A percentile compares a stretch with the other conserved stretches of the same genome.
phyloP scores from a whole-genome alignment of 1,140 invertebrate species.

The Charaxes varanes region DNA sequence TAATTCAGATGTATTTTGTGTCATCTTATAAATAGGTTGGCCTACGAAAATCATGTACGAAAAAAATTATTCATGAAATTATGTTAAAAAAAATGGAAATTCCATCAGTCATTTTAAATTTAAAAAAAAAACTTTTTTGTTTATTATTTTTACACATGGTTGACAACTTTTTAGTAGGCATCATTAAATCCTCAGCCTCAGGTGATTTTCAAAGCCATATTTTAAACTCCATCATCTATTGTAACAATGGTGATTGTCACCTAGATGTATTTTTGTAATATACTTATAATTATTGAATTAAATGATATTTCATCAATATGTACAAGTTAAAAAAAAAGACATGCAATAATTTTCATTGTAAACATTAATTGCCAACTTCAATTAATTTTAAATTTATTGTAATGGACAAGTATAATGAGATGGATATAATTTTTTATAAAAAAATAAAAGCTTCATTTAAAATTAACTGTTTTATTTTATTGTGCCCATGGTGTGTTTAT shows the following conservation, averaged over 20 bases:
- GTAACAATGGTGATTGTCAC: conserved; percentile 48
- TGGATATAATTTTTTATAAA: conserved; percentile 68
- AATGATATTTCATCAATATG: conserved; percentile 14
- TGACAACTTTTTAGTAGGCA: no score
- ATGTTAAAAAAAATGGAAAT: no score
- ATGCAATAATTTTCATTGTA: conserved; percentile 35
- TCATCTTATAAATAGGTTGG: no score
- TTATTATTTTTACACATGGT: no score
- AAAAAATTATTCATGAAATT: no score
- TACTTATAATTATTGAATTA: conserved; percentile 15
- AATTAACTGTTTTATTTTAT: conserved; percentile 51
- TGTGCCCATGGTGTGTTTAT: no score
- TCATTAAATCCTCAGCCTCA: no score
- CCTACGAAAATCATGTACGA: no score
- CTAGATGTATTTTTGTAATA: conserved; percentile 44
- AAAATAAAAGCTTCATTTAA: conserved; percentile 54
- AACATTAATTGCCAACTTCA: conserved; percentile 11
- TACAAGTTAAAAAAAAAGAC: conserved; percentile 33
- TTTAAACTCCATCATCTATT: conserved; percentile 41
- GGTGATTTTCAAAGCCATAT: conserved; percentile 41
- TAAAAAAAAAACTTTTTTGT: no score
- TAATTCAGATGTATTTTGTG: no score
- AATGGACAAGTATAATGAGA: conserved; percentile 53
- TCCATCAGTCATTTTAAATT: no score
- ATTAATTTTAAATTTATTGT: conserved; percentile 43